Evolutionary conservation across 2,113 vertebrate genomes (phyloP).

Genomic region (Cricetomys ansorgei): DNA sequence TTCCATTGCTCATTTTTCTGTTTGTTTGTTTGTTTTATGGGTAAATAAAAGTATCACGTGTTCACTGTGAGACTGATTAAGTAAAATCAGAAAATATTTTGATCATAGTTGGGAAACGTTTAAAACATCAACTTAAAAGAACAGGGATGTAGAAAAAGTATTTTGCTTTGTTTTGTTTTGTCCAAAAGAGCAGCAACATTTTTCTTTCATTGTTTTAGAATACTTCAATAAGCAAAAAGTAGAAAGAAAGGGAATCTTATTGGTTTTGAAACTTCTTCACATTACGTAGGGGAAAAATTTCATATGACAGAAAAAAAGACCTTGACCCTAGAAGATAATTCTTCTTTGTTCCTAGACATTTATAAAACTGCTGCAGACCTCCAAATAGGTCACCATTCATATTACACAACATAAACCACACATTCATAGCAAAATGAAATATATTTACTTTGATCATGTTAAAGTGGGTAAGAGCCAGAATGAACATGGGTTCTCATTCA

Average conservation of each 20-base stretch:
- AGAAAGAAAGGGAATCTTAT: background rate
- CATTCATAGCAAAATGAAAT: slow-evolving; percentile 64
- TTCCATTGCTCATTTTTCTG: background rate
- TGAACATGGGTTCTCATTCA: slow-evolving; percentile 55
- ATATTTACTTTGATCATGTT: slow-evolving; percentile 74
- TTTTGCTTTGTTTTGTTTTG: background rate
- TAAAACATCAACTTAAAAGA: background rate
- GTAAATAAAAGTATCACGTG: rapidly evolving
- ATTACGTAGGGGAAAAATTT: background rate
- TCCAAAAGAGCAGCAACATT: background rate
- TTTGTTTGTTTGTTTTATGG: background rate
- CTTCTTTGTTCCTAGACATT: background rate
- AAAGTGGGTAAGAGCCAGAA: slow-evolving; percentile 60
- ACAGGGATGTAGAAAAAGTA: background rate
- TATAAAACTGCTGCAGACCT: background rate
- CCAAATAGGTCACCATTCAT: background rate
- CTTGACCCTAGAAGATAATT: background rate
- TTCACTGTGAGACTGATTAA: background rate
- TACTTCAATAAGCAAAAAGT: background rate
- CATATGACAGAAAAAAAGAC: background rate
- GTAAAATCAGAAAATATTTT: background rate
- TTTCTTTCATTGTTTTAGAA: background rate
- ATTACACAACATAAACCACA: slow-evolving; percentile 59
- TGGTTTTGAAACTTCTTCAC: background rate
- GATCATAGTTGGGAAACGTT: background rate